phyloP scores from a whole-genome alignment of 2,797 vertebrate species.

The Notoglanidium macrostoma region DNA sequence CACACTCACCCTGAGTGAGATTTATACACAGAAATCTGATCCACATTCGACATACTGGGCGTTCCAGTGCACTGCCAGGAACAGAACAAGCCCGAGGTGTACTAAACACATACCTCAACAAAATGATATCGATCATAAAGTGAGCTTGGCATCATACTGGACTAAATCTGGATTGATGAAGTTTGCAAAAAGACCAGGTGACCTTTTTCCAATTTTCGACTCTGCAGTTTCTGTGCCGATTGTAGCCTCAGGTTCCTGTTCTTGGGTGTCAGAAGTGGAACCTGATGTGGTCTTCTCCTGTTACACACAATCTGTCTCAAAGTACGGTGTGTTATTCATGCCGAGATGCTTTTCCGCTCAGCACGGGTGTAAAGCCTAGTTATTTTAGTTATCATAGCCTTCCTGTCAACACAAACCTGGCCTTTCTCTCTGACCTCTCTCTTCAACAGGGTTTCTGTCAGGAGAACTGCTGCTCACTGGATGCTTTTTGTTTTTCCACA shows the following conservation, averaged over 20 bases:
- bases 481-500: neutral
- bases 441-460: neutral
- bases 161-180: neutral
- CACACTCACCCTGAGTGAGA: neutral
- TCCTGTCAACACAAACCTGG: neutral
- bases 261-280: neutral
- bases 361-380: neutral
- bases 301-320: neutral
- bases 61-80: conserved; percentile 10
- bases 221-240: neutral
- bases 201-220: neutral
- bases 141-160: neutral
- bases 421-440: neutral
- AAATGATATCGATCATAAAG: neutral
- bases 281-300: neutral
- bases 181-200: neutral
- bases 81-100: neutral
- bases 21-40: conserved; percentile 17
- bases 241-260: neutral
- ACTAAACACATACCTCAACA: neutral
- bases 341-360: neutral
- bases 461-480: neutral
- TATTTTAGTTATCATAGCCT: neutral
- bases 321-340: neutral
- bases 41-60: neutral